A percentile compares a stretch with the other conserved stretches of the same genome.
Evolutionary conservation across 2,888 invertebrate genomes (phyloP).

Genomic region (Limenitis camilla): DNA sequence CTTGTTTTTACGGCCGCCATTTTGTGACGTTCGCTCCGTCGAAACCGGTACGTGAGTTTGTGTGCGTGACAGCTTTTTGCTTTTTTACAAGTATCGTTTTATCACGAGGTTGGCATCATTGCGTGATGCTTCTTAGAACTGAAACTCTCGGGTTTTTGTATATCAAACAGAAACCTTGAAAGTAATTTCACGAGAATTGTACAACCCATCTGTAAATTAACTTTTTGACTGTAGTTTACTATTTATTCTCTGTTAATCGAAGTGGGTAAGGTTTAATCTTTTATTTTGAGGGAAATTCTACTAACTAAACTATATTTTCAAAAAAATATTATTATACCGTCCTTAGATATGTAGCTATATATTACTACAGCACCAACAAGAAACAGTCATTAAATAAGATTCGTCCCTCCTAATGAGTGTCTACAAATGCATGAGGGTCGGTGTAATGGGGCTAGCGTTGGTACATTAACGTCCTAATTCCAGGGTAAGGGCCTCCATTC

Average conservation of each 20-base stretch:
- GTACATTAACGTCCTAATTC: conserved; percentile 68
- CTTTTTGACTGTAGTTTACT: too few relatives aligned
- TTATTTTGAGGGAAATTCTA: too few relatives aligned
- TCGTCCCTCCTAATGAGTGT: conserved; percentile 49
- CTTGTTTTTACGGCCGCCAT: conserved; percentile 74
- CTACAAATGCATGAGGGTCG: conserved; percentile 56
- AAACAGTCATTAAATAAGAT: conserved; percentile 20
- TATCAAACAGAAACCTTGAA: too few relatives aligned
- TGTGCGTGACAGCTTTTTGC: conserved; percentile 51
- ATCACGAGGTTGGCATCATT: conserved; percentile 20
- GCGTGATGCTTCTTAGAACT: conserved; percentile 25
- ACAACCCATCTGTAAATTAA: too few relatives aligned
- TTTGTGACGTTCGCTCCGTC: conserved; percentile 68
- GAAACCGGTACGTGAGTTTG: conserved; percentile 28
- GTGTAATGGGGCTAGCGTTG: conserved; percentile 36
- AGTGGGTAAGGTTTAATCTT: too few relatives aligned
- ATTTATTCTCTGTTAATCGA: neutral
- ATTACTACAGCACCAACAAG: neutral
- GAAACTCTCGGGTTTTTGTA: conserved; percentile 24
- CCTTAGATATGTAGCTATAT: neutral
- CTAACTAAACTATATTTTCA: too few relatives aligned
- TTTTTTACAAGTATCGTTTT: conserved; percentile 26
- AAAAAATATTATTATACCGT: conserved; percentile 6
- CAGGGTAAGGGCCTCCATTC: conserved; percentile 40
- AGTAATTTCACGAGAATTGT: too few relatives aligned